Evolutionary conservation across 1,140 invertebrate genomes (phyloP).

Genomic region (Solenopsis fugax): DNA sequence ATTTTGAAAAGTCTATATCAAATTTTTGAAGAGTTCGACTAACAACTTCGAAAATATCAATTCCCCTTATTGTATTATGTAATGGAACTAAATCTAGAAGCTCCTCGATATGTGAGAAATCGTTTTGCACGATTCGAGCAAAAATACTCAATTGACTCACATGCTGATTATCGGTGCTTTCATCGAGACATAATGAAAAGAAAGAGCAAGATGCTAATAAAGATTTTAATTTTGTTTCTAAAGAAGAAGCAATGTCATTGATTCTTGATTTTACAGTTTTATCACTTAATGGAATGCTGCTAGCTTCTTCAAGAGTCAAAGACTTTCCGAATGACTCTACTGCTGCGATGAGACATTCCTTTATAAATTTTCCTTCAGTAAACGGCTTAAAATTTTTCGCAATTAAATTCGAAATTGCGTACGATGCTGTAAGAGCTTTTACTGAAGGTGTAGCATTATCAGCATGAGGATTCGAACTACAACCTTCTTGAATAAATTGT

Average conservation of each 20-base stretch:
- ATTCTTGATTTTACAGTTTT: neutral
- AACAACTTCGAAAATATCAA: neutral
- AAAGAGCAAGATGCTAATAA: neutral
- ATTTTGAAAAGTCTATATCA: neutral
- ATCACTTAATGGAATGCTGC: neutral
- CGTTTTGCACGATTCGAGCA: no score
- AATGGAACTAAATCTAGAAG: neutral
- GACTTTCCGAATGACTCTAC: neutral
- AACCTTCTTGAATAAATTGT: no score
- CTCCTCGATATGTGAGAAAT: no score
- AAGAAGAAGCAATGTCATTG: neutral
- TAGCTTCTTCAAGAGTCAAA: conserved; percentile 1
- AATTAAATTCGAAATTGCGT: neutral
- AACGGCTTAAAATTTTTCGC: neutral
- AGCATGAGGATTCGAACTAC: no score
- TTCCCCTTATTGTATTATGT: neutral
- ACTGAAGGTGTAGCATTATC: no score
- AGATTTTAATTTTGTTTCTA: conserved; percentile 23
- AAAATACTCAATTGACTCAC: neutral
- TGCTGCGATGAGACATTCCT: neutral
- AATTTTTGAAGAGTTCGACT: neutral
- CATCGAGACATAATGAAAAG: neutral
- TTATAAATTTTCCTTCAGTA: neutral
- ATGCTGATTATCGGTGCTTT: conserved; percentile 7
- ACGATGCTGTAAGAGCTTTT: neutral